phyloP scores from a whole-genome alignment of 2,113 vertebrate species.

The Pseudonaja textilis region DNA sequence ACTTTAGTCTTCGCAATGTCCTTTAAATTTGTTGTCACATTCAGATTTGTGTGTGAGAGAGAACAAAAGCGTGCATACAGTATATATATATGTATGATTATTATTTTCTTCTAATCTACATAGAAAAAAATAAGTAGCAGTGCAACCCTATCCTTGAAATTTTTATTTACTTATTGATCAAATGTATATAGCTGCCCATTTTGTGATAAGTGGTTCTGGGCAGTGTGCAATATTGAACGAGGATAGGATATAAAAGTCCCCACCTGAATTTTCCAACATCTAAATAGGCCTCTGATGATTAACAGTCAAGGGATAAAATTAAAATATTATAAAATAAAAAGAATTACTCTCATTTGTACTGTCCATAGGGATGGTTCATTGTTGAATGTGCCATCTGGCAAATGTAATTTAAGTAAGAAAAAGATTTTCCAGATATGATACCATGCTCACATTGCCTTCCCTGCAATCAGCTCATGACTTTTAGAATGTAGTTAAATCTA shows the following conservation, averaged over 20 bases:
- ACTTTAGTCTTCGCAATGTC: constrained; percentile 65
- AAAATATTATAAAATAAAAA: background rate
- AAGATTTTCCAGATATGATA: background rate
- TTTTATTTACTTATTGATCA: background rate
- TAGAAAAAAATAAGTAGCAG: constrained; percentile 1
- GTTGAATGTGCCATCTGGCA: background rate
- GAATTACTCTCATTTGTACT: background rate
- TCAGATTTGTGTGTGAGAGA: background rate
- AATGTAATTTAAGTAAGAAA: background rate
- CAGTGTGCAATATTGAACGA: background rate
- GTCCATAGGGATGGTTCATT: background rate
- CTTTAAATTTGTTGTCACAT: constrained; percentile 40
- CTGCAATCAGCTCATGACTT: background rate
- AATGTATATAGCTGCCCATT: background rate
- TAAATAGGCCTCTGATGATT: background rate
- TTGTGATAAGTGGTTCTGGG: background rate
- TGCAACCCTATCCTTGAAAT: background rate
- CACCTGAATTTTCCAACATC: background rate
- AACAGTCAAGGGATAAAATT: background rate
- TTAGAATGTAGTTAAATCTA: background rate
- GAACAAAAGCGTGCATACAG: background rate
- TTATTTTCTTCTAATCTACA: constrained; percentile 16
- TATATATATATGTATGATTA: background rate
- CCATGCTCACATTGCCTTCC: background rate
- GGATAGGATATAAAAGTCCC: background rate